Conservation (phyloP, 2,113 vertebrate genomes). For the Anas platyrhynchos region DNA sequence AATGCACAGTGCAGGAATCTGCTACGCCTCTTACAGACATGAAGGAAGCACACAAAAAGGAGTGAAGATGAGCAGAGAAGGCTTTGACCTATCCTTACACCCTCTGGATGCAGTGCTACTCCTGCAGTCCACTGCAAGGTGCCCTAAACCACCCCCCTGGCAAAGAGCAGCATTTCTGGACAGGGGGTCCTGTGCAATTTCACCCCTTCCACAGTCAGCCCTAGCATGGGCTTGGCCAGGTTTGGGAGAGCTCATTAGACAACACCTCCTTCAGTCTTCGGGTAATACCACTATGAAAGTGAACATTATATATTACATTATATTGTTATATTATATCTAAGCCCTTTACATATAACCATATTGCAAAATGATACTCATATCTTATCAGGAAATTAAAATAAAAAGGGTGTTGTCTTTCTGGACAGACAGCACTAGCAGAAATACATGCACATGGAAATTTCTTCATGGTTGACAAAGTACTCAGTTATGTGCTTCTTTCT, state of each 20-base stretch:
- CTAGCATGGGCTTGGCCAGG: neutral
- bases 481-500: neutral
- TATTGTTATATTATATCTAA: too few relatives aligned
- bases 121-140: neutral
- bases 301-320: neutral
- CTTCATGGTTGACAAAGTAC: neutral
- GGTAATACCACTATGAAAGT: neutral
- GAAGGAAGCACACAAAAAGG: neutral
- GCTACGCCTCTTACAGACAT: neutral
- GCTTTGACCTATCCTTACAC: neutral
- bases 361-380: neutral
- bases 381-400: neutral
- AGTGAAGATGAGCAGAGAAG: neutral
- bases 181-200: neutral
- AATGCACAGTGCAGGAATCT: neutral
- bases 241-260: neutral
- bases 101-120: neutral
- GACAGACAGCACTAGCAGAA: neutral
- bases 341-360: neutral
- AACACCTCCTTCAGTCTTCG: neutral
- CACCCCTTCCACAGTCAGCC: neutral
- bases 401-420: neutral
- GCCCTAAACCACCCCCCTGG: neutral
- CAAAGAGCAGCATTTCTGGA: neutral
- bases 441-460: neutral